phyloP scores from a whole-genome alignment of 1,140 invertebrate genomes.

The Hormaphis cornu region DNA sequence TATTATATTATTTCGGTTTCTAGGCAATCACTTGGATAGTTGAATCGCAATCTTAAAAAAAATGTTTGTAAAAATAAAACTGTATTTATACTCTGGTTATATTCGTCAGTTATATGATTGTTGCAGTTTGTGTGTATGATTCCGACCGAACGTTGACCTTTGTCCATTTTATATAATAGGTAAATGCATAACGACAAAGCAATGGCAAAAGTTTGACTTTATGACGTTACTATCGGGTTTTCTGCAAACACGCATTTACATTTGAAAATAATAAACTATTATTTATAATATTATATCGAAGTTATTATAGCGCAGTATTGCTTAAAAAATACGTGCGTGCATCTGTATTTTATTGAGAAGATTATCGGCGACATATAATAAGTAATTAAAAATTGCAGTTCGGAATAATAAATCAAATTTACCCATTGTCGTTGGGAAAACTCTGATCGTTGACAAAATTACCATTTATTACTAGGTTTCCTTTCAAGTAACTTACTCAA shows the following conservation, averaged over 20 bases:
- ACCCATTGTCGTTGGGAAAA: too few species aligned
- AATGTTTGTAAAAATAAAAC: not conserved
- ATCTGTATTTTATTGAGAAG: too few species aligned
- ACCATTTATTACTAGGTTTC: too few species aligned
- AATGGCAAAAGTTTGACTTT: not conserved
- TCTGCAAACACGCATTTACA: slow-evolving; percentile 8
- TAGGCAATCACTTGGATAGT: not conserved
- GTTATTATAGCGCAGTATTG: too few species aligned
- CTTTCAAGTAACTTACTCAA: too few species aligned
- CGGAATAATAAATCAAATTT: too few species aligned
- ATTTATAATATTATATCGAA: too few species aligned
- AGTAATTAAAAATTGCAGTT: too few species aligned
- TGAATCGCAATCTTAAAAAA: slow-evolving; percentile 11
- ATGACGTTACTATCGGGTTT: not conserved
- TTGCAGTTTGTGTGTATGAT: not conserved
- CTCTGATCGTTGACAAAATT: too few species aligned
- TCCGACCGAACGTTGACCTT: not conserved
- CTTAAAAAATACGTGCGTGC: not conserved
- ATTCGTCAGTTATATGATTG: not conserved
- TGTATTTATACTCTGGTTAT: not conserved
- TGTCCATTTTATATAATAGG: not conserved
- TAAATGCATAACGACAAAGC: slow-evolving; percentile 1
- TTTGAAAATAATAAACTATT: not conserved
- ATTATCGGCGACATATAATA: too few species aligned
- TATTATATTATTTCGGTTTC: too few species aligned